Evolutionary conservation across 2,113 vertebrate species (phyloP), one percentile per base, ranked within the genome.

Genomic region (Charina bottae): DNA sequence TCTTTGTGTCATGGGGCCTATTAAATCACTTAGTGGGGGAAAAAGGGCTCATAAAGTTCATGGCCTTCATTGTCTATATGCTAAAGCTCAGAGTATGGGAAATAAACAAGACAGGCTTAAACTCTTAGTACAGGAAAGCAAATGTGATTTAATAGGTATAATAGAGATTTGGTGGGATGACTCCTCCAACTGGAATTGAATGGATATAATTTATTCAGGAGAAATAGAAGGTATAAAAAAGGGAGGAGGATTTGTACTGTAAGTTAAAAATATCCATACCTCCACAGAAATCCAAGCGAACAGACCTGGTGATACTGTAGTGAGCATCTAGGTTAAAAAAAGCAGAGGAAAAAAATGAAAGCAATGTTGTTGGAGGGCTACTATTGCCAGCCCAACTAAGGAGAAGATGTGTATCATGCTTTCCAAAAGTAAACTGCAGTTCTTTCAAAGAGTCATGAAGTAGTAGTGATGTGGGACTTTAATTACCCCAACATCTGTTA

Each of bases 141-240:
- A 78, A 78, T 78, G 68, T 78, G 68, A 78, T 78, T 78, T 78
- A 78, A 78, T 78, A 78, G 68, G 68, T 37, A 78, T 78, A 78
- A 78, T 78, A n/a, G 33, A 78, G 68, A 37, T 37, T 33, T 78
- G 33, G 33, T 37, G 68, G 68, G 37, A 78, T 78, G 68, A 78
- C 68, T 78, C 68, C 68, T 78, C 68, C 33, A 78, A 78, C 37
- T 78, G 68, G 68, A 78, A 78, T 78, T 78, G 72, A 21, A 78
- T n/a, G 72, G 72, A 78, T 33, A 42, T 78, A 37, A 78, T 78
- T 78, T 78, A 78, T 78, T 78, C 72, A 78, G 17, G 72, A 78
- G 33, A 42, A 78, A 17, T 33, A 37, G 72, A 78, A 78, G 33
- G 72, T 78, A 78, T 78, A 78, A 78, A 42, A 42, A 33, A 78